phyloP scores from a whole-genome alignment of 1,140 invertebrate genomes.

The Orchestia grillus region DNA sequence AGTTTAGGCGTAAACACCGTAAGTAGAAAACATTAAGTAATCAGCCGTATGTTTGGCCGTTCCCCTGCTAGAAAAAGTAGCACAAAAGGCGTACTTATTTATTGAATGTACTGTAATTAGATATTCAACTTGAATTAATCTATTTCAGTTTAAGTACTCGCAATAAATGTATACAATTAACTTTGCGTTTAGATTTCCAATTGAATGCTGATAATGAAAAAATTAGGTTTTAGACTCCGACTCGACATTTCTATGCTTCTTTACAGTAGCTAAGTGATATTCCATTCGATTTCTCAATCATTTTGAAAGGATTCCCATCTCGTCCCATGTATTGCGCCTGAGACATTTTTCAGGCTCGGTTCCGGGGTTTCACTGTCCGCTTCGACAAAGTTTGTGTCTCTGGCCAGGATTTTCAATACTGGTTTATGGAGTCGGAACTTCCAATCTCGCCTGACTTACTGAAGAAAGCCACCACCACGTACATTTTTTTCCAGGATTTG shows the following conservation, averaged over 20 bases:
- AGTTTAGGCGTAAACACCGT: too few species aligned
- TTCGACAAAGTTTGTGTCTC: conserved; percentile 42
- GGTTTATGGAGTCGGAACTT: conserved; percentile 32
- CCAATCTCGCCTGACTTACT: conserved; percentile 44
- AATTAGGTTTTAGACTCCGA: too few species aligned
- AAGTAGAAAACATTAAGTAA: too few species aligned
- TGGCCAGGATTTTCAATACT: conserved; percentile 40
- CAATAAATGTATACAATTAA: too few species aligned
- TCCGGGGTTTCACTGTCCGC: not conserved
- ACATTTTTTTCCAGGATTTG: conserved; percentile 17
- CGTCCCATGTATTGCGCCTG: not conserved
- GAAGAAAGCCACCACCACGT: not conserved
- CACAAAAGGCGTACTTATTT: too few species aligned
- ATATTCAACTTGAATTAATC: too few species aligned
- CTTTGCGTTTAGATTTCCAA: too few species aligned
- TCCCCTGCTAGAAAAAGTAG: too few species aligned
- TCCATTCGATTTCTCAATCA: not conserved
- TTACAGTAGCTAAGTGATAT: not conserved
- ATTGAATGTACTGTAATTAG: too few species aligned
- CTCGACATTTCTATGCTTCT: not conserved
- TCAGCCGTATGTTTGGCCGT: too few species aligned
- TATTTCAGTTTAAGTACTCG: too few species aligned
- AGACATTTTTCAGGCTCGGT: not conserved
- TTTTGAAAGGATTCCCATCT: not conserved
- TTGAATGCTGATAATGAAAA: too few species aligned